Percentiles rank a stretch among this genome's conserved stretches.
Conservation (phyloP, 2,888 invertebrate genomes). For the Caenorhabditis sulstoni region DNA sequence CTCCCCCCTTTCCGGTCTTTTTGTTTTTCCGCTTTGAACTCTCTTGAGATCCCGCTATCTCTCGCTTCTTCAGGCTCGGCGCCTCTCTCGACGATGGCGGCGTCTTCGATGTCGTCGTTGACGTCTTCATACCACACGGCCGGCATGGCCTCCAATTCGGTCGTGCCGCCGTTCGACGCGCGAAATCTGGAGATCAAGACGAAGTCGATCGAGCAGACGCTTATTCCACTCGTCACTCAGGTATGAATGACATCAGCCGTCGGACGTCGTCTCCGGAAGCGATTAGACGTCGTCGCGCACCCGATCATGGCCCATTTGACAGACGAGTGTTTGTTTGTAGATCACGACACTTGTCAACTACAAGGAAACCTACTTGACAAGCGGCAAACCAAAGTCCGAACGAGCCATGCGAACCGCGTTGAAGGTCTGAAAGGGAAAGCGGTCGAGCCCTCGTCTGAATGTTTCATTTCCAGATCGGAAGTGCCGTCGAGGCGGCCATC, state of each 20-base stretch:
- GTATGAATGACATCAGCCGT: slow-evolving; percentile 83
- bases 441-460: background rate
- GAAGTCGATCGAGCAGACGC: slow-evolving; percentile 93
- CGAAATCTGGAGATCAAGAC: slow-evolving; percentile 89
- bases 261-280: slow-evolving; percentile 5
- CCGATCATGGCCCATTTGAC: slow-evolving; percentile 28
- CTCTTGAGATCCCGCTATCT: slow-evolving; percentile 26
- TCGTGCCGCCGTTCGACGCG: slow-evolving; percentile 77
- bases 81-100: slow-evolving; percentile 45
- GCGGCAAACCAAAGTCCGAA: slow-evolving; percentile 84
- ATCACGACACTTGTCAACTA: slow-evolving; percentile 94
- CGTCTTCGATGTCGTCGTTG: slow-evolving; percentile 60
- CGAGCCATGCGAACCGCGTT: slow-evolving; percentile 87
- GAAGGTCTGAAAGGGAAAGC: slow-evolving; percentile 70
- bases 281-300: slow-evolving; percentile 37
- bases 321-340: slow-evolving; percentile 82
- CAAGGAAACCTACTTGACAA: slow-evolving; percentile 84
- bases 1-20: slow-evolving; percentile 7
- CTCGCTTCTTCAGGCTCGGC: slow-evolving; percentile 23
- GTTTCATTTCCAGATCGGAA: slow-evolving; percentile 87
- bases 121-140: slow-evolving; percentile 55
- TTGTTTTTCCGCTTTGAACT: slow-evolving; percentile 20
- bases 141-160: slow-evolving; percentile 35
- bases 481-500: slow-evolving; percentile 95
- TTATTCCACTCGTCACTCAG: slow-evolving; percentile 94